A percentile compares a stretch with the other conserved stretches of the same genome.
Evolutionary conservation across 2,113 vertebrate species (phyloP).

Genomic region (Piprites chloris): DNA sequence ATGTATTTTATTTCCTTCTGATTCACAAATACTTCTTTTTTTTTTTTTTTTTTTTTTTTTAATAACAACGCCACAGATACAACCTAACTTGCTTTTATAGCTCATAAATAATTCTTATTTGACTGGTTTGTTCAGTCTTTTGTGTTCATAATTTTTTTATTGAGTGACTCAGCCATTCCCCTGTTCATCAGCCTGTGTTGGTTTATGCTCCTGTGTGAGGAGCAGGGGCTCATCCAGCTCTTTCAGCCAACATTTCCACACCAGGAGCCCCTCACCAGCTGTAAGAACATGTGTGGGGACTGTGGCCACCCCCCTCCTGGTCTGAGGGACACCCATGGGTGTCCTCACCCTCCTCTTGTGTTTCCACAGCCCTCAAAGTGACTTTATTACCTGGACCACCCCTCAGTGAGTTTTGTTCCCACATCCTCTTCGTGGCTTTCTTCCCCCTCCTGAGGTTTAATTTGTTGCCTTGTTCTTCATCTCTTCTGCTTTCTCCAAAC

Average conservation of each 20-base stretch:
- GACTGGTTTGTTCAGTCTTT: not conserved
- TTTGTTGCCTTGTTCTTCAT: not conserved
- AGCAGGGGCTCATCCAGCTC: not conserved
- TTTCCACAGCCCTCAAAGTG: not conserved
- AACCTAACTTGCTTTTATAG: not conserved
- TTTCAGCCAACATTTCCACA: not conserved
- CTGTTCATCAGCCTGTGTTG: not conserved
- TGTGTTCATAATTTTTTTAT: not conserved
- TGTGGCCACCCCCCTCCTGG: not conserved
- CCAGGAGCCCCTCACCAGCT: not conserved
- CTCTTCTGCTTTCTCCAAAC: not conserved
- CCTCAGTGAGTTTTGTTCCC: not conserved
- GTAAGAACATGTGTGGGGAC: not conserved
- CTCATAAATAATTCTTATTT: not conserved
- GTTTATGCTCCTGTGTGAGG: not conserved
- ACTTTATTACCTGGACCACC: not conserved
- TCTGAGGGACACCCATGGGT: accelerated
- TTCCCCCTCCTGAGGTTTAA: not conserved
- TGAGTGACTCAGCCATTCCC: not conserved
- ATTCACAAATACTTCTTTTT: not conserved
- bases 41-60: no score
- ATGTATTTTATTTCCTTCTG: not conserved
- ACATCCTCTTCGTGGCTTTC: not conserved
- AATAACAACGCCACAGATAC: not conserved
- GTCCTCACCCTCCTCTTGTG: not conserved